Conservation (phyloP, 1,140 invertebrate genomes). For the Hetaerina americana region DNA sequence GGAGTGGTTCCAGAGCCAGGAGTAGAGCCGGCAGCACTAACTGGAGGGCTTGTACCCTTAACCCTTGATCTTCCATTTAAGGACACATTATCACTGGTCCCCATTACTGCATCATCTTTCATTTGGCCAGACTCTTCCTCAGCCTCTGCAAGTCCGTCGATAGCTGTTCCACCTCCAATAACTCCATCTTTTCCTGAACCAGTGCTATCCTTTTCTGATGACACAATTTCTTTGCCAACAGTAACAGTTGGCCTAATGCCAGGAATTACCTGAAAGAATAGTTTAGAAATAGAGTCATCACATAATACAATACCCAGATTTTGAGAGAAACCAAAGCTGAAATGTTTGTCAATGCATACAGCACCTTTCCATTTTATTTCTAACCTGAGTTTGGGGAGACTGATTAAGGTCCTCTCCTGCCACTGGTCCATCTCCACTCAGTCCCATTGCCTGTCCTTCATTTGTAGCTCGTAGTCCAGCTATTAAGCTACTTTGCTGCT, state of each 20-base stretch:
- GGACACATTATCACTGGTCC: background rate
- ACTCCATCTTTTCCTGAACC: background rate
- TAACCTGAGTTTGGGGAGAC: background rate
- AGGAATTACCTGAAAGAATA: too few species aligned
- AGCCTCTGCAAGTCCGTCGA: background rate
- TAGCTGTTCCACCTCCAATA: background rate
- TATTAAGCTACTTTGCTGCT: constrained; percentile 85
- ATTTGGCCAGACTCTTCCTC: background rate
- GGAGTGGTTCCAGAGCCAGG: background rate
- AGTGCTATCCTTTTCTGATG: background rate
- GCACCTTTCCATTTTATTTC: too few species aligned
- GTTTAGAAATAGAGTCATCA: too few species aligned
- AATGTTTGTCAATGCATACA: too few species aligned
- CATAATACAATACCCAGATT: too few species aligned
- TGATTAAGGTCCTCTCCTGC: background rate
- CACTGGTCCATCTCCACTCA: background rate
- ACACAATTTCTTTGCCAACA: background rate
- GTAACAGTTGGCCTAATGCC: background rate
- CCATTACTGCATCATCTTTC: background rate
- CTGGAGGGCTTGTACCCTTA: background rate
- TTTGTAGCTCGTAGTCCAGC: constrained; percentile 83
- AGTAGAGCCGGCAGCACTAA: background rate
- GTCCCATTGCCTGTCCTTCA: constrained; percentile 35
- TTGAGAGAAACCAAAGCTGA: too few species aligned
- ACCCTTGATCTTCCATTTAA: background rate